phyloP scores from a whole-genome alignment of 2,888 invertebrate genomes.

The Antitype chi region DNA sequence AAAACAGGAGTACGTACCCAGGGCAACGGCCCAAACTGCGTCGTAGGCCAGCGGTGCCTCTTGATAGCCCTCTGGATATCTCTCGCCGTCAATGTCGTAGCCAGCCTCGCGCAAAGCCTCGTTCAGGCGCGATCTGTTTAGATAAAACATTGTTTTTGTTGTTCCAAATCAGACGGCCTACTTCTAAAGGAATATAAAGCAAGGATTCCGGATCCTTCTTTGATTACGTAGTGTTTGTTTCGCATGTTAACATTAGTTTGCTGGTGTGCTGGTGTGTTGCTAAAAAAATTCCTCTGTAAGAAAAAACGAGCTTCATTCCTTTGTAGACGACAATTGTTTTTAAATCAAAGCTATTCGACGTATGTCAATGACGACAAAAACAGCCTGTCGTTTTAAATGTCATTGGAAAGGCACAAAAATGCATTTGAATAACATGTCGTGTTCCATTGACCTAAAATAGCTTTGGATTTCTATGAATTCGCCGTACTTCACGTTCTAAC shows the following conservation, averaged over 20 bases:
- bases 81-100: conserved; percentile 96
- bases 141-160: conserved; percentile 71
- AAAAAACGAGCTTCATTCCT: conserved; percentile 8
- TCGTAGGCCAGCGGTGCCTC: conserved; percentile 99
- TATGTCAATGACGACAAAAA: conserved; percentile 3
- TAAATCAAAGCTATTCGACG: not conserved
- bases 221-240: conserved; percentile 41
- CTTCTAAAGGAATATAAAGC: conserved; percentile 50
- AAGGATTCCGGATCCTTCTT: conserved; percentile 47
- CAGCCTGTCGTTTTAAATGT: conserved; percentile 15
- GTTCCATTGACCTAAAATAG: conserved; percentile 52
- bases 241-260: conserved; percentile 35
- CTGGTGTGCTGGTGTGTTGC: conserved; percentile 14
- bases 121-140: conserved; percentile 94
- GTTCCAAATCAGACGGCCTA: conserved; percentile 56
- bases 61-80: conserved; percentile 98
- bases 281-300: not conserved
- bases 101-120: conserved; percentile 94
- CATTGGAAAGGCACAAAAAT: conserved; percentile 44
- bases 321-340: conserved; percentile 19
- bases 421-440: conserved; percentile 47
- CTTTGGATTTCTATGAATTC: conserved; percentile 45
- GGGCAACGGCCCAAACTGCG: conserved; percentile 99
- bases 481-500: conserved; percentile 16
- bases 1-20: conserved; percentile 91